Conservation (phyloP, 1,140 invertebrate genomes). For the Xylocopa sonorina region DNA sequence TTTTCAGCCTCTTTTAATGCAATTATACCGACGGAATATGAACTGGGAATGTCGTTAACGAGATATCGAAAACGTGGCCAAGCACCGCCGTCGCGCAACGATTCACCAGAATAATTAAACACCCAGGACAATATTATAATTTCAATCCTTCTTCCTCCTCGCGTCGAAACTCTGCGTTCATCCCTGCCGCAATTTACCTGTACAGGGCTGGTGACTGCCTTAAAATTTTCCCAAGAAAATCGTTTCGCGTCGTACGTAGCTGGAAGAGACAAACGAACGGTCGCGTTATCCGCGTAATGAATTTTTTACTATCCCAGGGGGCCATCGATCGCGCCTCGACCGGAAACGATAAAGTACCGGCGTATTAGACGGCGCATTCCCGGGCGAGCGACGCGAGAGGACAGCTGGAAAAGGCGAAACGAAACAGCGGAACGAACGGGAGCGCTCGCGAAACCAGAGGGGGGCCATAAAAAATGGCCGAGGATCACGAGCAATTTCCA, state of each 20-base stretch:
- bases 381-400: neutral
- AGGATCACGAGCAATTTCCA: conserved; percentile 62
- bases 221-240: neutral
- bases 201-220: too few relatives aligned
- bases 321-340: neutral
- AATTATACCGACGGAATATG: neutral
- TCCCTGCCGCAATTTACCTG: too few relatives aligned
- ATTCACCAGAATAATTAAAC: too few relatives aligned
- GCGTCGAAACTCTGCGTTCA: too few relatives aligned
- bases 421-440: neutral
- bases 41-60: neutral
- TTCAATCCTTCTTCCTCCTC: too few relatives aligned
- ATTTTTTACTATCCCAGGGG: neutral
- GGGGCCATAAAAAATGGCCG: conserved; percentile 57
- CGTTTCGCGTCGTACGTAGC: too few relatives aligned
- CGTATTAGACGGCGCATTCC: conserved; percentile 14
- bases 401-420: neutral
- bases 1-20: neutral
- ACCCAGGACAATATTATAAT: too few relatives aligned
- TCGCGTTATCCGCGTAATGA: neutral
- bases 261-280: neutral
- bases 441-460: neutral
- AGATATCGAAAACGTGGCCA: neutral
- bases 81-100: too few relatives aligned
- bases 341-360: conserved; percentile 15